These are phyloP conservation scores for Leptinotarsa texana DNA, from an alignment of 1,140 invertebrate species.

Conservation along the genomic window DNA sequence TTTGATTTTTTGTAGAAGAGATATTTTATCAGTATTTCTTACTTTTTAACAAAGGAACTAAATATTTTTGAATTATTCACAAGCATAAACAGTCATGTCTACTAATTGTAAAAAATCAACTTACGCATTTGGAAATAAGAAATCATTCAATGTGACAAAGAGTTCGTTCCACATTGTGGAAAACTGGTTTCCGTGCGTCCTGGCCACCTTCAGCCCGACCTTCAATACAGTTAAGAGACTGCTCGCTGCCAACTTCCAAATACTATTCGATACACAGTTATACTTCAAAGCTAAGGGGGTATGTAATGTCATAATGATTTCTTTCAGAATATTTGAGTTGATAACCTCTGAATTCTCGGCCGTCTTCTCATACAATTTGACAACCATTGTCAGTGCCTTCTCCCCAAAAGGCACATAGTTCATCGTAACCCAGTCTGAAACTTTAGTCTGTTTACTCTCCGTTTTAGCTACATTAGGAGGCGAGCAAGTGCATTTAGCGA, in stretches of 20 bases:
- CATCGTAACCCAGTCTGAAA: constrained; percentile 77
- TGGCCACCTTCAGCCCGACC: constrained; percentile 83
- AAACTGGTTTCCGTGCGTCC: constrained; percentile 74
- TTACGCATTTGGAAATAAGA: constrained; percentile 83
- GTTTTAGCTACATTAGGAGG: constrained; percentile 68
- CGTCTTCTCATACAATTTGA: constrained; percentile 81
- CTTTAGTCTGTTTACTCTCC: constrained; percentile 58
- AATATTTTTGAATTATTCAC: too few relatives aligned
- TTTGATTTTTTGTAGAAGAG: too few relatives aligned
- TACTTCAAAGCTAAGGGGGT: constrained; percentile 83
- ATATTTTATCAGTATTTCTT: too few relatives aligned
- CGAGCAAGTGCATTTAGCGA: constrained; percentile 73
- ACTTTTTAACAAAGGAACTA: too few relatives aligned
- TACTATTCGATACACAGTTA: constrained; percentile 76
- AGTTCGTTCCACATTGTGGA: constrained; percentile 82
- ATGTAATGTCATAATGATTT: constrained; percentile 76
- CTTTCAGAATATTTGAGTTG: constrained; percentile 74
- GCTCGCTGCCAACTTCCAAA: constrained; percentile 85
- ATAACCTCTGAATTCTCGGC: constrained; percentile 75
- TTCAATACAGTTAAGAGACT: constrained; percentile 80
- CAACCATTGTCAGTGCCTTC: constrained; percentile 78
- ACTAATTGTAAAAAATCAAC: constrained; percentile 17
- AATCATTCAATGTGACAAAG: constrained; percentile 84
- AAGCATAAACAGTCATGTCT: too few relatives aligned
- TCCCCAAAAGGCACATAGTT: constrained; percentile 90